Base-by-base conservation (phyloP, 2,888 invertebrate genomes). In the Platypus cylindrus region DNA sequence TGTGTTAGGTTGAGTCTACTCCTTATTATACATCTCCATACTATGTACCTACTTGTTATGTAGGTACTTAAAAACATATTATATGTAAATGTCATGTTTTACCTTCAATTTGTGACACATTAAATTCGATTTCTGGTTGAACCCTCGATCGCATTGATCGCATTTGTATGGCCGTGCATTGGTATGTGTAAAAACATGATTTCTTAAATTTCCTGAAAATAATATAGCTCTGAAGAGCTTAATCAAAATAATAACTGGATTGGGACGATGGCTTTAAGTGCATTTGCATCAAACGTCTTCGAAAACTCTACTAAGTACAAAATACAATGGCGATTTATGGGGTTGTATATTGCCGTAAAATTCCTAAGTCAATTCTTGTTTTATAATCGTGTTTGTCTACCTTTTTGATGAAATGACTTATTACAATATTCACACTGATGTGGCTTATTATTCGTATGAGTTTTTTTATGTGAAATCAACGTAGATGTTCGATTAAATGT, bases 381-480 rank as follows among this genome's bases (percentile, higher is more conserved):
- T n/a, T n/a, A n/a, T n/a, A n/a, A n/a, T n/a, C n/a, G n/a, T n/a
- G n/a, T n/a, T n/a, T n/a, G n/a, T n/a, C 36, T 46, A 76, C 82
- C 82, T 72, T 82, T 82, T 52, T 83, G 82, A 58, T 82, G 82
- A 57, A 83, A 83, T 45, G 79, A 79, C 58, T 81, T 81, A 33
- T 75, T 73, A 56, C 82, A 82, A 35, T 79, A 62, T 52, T 75
- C 73, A 50, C 82, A 83, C 41, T 68, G 71, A 59, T 80, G 80
- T 0, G 78, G 78, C 52, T 82, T 83, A 42, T 73, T 66, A 29
- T 75, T 73, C 7, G 76, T 77, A 54, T 83, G 82, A 3, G 78
- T 82, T 64, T 81, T 82, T 42, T 78, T 70, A 50, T 83, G 82
- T 8, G 81, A 81, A 53, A 82, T 82, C 43, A 83, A 62, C n/a